Base-by-base conservation (phyloP, 1,140 invertebrate genomes). In the Drosophila seguyi region DNA sequence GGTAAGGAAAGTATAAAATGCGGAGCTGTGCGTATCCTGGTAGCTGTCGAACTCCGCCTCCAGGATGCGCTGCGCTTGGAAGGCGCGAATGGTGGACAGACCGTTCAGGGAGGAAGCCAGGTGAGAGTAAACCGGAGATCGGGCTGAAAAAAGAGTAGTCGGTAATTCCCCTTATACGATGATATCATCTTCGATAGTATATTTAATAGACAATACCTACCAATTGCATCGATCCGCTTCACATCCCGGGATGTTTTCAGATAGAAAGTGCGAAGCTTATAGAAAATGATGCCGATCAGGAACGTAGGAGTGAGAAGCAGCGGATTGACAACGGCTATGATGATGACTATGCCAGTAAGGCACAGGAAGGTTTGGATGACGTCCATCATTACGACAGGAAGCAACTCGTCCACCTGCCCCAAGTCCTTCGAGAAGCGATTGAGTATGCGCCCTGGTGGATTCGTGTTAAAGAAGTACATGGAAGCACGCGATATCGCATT, bases 51-150 rank as follows among this genome's bases (percentile, higher is more conserved):
- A 97, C 92, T 97, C 96, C 48, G 95, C 93, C 73, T 96, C 96
- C 7, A 99, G 94, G 55, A 96, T 95, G 56, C 95, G 93, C 92
- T 98, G 95, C 0, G 96, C 96, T 34, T 94, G 94, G 71, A 97
- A 98, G 0, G 98, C 97, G 62, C 98, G 94, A 58, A 99, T 98
- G 0, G 98, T 99, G 1, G 97, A 95, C 8, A 99, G 93, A 5
- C 98, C 98, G 92, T 97, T 96, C 4, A 99, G 93, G 0, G 98
- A 96, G n/a, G 97, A 95, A 91, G 96, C 98, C 56, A 99, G 93
- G 90, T 99, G 97, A 8, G 96, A 96, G 93, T 97, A 97, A 20
- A 98, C 95, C 0, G 97, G 97, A 93, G 95, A 96, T 60, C 96
- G 94, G 57, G 95, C 96, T 31, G 31, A 11, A 10, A 11, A 31